Base-by-base conservation (phyloP, 2,113 vertebrate genomes). In the Cryptotis parvus region DNA sequence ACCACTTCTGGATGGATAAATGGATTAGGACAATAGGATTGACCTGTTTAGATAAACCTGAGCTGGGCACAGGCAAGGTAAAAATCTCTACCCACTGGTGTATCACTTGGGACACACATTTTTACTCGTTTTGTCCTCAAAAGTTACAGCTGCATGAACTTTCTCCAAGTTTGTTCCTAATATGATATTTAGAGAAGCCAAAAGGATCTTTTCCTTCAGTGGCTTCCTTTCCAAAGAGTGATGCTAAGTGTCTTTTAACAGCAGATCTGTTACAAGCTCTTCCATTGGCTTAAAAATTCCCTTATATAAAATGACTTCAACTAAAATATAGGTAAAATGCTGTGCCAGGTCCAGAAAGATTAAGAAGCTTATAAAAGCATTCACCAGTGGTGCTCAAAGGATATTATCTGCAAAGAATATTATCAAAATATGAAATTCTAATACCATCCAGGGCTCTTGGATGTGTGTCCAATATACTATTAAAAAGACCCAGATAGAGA, bases 311-410 rank as follows among this genome's bases (percentile, higher is more conserved):
- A 84, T 49, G 7, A 31, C 69, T 95, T 95, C 18, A 95, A 86
- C 88, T 77, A 95, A 95, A 93, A 91, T 92, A 58, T 85, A 69
- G n/a, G 7, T 78, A 96, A 76, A 79, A 96, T 31, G 49, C 33
- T 81, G 68, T 26, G 24, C 76, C 79, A 55, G 69, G 43, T 41
- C 91, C 35, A 84, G 33, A 95, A 35, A 24, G 82, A 26, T 82
- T 91, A 85, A 86, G 68, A 87, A 76, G 11, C 63, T 96, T 95
- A 91, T 33, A 45, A 93, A 94, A 72, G 9, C 33, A 49, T 69
- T 92, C n/a, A n/a, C n/a, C n/a, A n/a, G n/a, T n/a, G n/a, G n/a
- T n/a, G n/a, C n/a, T n/a, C n/a, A n/a, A n/a, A n/a, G n/a, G n/a
- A n/a, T n/a, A n/a, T n/a, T n/a, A n/a, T 95, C 69, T 90, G 0